Percentiles rank a stretch among this genome's conserved stretches.
phyloP scores from a whole-genome alignment of 2,888 invertebrate species.

The Epistrophe grossulariae region DNA sequence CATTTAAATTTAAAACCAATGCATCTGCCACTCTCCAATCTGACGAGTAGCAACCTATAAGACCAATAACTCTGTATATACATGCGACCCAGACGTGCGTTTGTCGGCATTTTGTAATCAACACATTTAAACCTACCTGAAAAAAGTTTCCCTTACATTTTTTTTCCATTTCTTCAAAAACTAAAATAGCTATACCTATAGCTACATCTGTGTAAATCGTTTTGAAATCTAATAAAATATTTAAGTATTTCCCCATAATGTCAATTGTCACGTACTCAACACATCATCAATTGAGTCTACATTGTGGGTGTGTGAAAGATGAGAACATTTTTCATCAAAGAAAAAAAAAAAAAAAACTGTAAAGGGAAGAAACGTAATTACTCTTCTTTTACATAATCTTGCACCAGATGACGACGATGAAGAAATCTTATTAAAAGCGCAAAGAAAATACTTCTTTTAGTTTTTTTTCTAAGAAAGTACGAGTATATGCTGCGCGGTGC shows the following conservation, averaged over 20 bases:
- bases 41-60: no score
- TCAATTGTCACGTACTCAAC: conserved; percentile 63
- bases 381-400: conserved; percentile 29
- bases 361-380: conserved; percentile 39
- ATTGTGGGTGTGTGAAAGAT: background rate
- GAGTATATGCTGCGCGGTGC: background rate
- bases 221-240: conserved; percentile 36
- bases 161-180: background rate
- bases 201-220: background rate
- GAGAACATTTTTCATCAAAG: background rate
- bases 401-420: conserved; percentile 21
- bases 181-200: background rate
- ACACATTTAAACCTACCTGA: background rate
- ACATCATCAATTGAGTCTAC: conserved; percentile 29
- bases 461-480: background rate
- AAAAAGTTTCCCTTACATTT: background rate
- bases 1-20: no score
- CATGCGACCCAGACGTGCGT: no score
- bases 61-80: no score
- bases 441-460: conserved; percentile 9
- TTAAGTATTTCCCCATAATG: conserved; percentile 36
- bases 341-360: background rate
- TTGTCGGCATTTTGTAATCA: background rate
- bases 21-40: no score
- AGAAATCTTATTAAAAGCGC: conserved; percentile 20